phyloP scores from a whole-genome alignment of 35 echinoderm and acorn worm genomes.

The Chiridota heheva region DNA sequence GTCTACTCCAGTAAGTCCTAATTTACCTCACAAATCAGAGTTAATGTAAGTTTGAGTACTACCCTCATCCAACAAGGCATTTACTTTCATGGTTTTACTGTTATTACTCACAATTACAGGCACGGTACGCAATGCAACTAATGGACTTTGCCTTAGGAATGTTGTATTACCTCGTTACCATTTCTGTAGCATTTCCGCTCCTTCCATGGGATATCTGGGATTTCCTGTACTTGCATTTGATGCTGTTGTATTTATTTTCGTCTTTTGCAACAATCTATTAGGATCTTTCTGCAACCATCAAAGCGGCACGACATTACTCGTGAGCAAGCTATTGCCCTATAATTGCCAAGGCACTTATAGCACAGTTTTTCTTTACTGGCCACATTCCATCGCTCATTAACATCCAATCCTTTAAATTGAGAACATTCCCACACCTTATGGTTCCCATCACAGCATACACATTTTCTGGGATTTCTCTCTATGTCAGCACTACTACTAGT shows the following conservation, averaged over 20 bases:
- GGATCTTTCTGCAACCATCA: not conserved
- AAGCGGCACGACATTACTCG: not conserved
- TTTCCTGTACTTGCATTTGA: not conserved
- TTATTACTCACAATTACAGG: not conserved
- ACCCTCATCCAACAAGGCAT: conserved; percentile 16
- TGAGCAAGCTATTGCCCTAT: not conserved
- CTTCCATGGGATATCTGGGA: not conserved
- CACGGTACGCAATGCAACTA: not conserved
- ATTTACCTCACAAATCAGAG: conserved; percentile 1
- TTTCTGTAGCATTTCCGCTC: not conserved
- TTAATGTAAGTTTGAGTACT: not conserved
- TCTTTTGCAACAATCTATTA: not conserved
- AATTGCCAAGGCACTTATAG: conserved; percentile 3
- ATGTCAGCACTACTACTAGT: not conserved
- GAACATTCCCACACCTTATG: not conserved
- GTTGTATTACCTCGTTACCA: not conserved
- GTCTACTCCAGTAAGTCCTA: not conserved
- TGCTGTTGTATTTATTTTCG: not conserved
- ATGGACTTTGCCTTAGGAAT: not conserved
- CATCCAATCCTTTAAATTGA: not conserved
- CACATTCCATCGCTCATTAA: not conserved
- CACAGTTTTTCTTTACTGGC: not conserved
- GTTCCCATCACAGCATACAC: not conserved
- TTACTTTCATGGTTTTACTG: conserved; percentile 5
- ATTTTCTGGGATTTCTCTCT: not conserved